These are phyloP conservation scores for Tachina lurida DNA, from an alignment of 2,888 invertebrate species.

Conservation along the genomic window DNA sequence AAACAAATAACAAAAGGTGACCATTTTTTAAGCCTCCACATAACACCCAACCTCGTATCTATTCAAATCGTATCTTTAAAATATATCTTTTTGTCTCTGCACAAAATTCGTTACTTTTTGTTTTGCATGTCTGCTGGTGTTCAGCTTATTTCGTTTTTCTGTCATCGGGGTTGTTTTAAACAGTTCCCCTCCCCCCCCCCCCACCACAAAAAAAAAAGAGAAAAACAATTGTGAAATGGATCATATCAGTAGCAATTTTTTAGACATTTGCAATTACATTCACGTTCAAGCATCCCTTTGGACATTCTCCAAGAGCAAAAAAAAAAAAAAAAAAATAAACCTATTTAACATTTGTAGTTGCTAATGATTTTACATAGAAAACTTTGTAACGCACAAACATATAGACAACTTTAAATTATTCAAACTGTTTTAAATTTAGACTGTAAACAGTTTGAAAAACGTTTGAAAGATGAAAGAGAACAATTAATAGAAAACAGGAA, in stretches of 20 bases:
- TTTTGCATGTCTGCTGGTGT: slow-evolving; percentile 18
- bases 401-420: background rate
- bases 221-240: slow-evolving; percentile 12
- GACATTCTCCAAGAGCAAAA: slow-evolving; percentile 17
- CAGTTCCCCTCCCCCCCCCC: too few species aligned
- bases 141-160: background rate
- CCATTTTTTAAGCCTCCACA: slow-evolving; percentile 51
- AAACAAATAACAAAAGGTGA: slow-evolving; percentile 7
- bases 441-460: background rate
- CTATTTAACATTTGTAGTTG: slow-evolving; percentile 15
- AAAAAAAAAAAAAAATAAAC: background rate
- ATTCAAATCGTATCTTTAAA: slow-evolving; percentile 25
- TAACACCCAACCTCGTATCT: slow-evolving; percentile 4
- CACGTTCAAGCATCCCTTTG: slow-evolving; percentile 60
- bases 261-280: slow-evolving; percentile 27
- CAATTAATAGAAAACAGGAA: too few species aligned
- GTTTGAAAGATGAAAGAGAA: too few species aligned
- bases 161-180: slow-evolving; percentile 44
- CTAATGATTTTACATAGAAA: slow-evolving; percentile 15
- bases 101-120: slow-evolving; percentile 7
- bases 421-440: background rate
- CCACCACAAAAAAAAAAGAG: background rate
- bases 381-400: background rate
- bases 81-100: slow-evolving; percentile 13
- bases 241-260: slow-evolving; percentile 45